Evolutionary conservation across 2,797 vertebrate genomes (phyloP).

Genomic region (Bradypodion pumilum): DNA sequence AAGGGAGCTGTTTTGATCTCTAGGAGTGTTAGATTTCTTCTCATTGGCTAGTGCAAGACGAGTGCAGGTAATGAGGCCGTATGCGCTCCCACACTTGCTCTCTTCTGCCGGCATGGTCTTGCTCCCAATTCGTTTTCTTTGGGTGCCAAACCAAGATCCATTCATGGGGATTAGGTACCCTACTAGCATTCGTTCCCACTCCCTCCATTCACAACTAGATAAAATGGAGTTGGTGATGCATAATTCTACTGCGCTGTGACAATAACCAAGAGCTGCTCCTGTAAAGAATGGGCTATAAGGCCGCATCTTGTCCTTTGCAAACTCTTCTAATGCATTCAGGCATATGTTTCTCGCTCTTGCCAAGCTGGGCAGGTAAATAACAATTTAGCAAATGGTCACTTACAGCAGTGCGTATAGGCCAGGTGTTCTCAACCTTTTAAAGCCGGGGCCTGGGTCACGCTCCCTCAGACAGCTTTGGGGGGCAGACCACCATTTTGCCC

Average conservation of each 20-base stretch:
- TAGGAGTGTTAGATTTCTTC: constrained; percentile 7
- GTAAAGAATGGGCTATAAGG: neutral
- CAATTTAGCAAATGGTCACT: neutral
- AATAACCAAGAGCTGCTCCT: neutral
- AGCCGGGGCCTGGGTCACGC: no score
- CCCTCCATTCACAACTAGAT: neutral
- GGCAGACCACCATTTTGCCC: no score
- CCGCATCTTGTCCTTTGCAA: no score
- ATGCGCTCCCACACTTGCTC: neutral
- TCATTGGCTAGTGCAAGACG: neutral
- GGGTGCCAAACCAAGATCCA: neutral
- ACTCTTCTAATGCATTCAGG: no score
- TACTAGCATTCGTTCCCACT: neutral
- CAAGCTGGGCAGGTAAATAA: neutral
- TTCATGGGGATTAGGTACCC: neutral
- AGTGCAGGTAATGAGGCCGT: neutral
- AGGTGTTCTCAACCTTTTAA: no score
- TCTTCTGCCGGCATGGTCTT: neutral
- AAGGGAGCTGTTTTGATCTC: neutral
- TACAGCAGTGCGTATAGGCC: neutral
- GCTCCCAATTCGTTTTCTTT: neutral
- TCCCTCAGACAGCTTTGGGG: no score
- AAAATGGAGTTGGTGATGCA: neutral
- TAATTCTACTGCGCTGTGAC: neutral
- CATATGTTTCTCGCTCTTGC: neutral